These are phyloP conservation scores for Macrophya alboannulata DNA, from an alignment of 2,888 invertebrate genomes.

Conservation along the genomic window DNA sequence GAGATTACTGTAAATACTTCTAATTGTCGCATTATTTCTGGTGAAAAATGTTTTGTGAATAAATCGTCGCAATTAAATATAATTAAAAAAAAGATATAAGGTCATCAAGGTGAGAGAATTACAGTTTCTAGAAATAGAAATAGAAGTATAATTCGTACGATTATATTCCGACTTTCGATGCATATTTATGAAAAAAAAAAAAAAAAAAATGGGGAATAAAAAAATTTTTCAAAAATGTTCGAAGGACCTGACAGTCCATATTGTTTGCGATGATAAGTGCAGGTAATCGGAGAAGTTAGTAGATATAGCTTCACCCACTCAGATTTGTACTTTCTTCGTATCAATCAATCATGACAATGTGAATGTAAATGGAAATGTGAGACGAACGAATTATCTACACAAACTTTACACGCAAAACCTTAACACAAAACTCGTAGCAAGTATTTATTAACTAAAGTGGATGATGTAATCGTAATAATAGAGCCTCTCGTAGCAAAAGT, in stretches of 20 bases:
- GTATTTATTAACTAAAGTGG: constrained; percentile 40
- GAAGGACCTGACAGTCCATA: not conserved
- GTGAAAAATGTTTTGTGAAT: not conserved
- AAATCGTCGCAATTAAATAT: not conserved
- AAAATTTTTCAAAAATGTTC: not conserved
- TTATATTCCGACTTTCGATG: too few species aligned
- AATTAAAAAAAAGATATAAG: not conserved
- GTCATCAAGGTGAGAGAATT: not conserved
- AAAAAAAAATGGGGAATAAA: not conserved
- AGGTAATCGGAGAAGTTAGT: constrained; percentile 20
- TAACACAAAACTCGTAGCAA: not conserved
- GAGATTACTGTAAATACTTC: not conserved
- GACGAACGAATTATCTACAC: constrained; percentile 1
- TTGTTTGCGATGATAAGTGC: constrained; percentile 26
- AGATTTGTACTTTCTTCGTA: constrained; percentile 11
- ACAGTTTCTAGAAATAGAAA: not conserved
- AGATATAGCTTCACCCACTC: not conserved
- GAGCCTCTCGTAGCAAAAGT: not conserved
- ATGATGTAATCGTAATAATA: constrained; percentile 42
- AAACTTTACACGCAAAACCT: constrained; percentile 7
- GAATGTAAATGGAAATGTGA: constrained; percentile 5
- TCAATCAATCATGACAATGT: not conserved
- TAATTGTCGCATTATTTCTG: not conserved
- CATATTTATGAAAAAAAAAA: not conserved
- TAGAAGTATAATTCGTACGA: not conserved